Evolutionary conservation across 2,113 vertebrate species (phyloP).

Genomic region (Porphyrio hochstetteri): DNA sequence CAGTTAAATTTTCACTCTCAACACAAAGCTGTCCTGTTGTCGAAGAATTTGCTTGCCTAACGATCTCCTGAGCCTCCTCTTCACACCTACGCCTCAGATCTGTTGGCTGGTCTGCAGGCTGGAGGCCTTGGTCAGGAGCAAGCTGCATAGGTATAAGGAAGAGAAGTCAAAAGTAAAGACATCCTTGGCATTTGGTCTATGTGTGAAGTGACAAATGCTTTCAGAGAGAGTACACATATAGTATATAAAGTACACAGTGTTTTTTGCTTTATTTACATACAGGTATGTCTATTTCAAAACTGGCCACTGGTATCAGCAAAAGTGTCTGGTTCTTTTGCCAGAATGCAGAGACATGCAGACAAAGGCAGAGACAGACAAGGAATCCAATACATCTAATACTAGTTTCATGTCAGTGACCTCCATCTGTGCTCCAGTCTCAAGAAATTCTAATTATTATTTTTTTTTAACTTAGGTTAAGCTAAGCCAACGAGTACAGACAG

Average conservation of each 20-base stretch:
- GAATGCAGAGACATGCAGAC: neutral
- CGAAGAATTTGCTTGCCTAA: conserved; percentile 82
- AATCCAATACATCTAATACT: neutral
- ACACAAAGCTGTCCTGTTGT: conserved; percentile 84
- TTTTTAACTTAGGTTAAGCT: neutral
- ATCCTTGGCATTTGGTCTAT: neutral
- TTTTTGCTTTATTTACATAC: neutral
- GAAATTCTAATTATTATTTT: neutral
- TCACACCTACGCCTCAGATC: conserved; percentile 90
- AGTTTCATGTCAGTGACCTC: neutral
- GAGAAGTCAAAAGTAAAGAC: neutral
- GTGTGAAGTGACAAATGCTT: neutral
- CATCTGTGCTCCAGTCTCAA: neutral
- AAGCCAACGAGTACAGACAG: neutral
- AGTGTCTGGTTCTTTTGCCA: too few relatives aligned
- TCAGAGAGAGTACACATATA: neutral
- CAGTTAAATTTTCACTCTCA: conserved; percentile 85
- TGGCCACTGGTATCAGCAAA: neutral
- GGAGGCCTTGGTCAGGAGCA: conserved; percentile 94
- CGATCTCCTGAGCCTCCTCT: conserved; percentile 92
- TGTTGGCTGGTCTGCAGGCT: conserved; percentile 90
- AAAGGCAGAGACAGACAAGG: neutral
- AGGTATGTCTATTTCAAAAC: neutral
- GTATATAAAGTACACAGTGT: neutral
- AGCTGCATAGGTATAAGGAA: conserved; percentile 72